Conservation (phyloP, 2,797 vertebrate species). For the Crenichthys baileyi region DNA sequence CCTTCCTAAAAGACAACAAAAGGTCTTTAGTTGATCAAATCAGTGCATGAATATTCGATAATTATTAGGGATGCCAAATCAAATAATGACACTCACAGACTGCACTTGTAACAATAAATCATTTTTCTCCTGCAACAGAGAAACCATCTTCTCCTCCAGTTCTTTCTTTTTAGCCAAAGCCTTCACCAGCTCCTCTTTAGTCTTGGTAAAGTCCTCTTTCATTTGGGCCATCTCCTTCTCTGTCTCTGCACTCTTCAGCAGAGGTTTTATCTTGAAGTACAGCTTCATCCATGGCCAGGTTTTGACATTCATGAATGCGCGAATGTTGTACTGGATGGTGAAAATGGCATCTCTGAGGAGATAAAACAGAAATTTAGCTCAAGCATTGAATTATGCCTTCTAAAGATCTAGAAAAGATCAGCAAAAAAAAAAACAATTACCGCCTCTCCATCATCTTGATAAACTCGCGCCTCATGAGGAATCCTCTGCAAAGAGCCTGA, state of each 20-base stretch:
- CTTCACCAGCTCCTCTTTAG: conserved; percentile 85
- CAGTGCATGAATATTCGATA: background rate
- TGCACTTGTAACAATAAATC: conserved; percentile 87
- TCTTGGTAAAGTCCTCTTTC: conserved; percentile 90
- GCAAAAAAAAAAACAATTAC: conserved; percentile 55
- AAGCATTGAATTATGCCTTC: background rate
- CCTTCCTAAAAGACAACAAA: conserved; percentile 47
- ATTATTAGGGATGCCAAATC: conserved; percentile 47
- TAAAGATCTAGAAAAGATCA: background rate
- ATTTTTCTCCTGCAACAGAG: conserved; percentile 89
- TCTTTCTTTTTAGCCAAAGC: conserved; percentile 85
- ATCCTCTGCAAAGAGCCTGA: conserved; percentile 82
- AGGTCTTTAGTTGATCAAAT: background rate
- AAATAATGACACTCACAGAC: conserved; percentile 76
- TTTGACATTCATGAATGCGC: conserved; percentile 93
- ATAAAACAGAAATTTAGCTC: background rate
- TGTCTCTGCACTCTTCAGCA: conserved; percentile 89
- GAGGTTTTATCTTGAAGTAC: conserved; percentile 92
- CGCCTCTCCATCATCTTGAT: conserved; percentile 83
- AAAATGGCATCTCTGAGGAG: conserved; percentile 70
- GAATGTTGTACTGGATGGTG: conserved; percentile 84
- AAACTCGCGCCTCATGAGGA: conserved; percentile 83
- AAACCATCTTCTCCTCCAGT: background rate
- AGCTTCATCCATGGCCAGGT: conserved; percentile 97
- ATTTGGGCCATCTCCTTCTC: conserved; percentile 93